Percentiles rank a stretch among this genome's conserved stretches.
Conservation (phyloP, 2,113 vertebrate genomes). For the Pelvicachromis taeniatus region DNA sequence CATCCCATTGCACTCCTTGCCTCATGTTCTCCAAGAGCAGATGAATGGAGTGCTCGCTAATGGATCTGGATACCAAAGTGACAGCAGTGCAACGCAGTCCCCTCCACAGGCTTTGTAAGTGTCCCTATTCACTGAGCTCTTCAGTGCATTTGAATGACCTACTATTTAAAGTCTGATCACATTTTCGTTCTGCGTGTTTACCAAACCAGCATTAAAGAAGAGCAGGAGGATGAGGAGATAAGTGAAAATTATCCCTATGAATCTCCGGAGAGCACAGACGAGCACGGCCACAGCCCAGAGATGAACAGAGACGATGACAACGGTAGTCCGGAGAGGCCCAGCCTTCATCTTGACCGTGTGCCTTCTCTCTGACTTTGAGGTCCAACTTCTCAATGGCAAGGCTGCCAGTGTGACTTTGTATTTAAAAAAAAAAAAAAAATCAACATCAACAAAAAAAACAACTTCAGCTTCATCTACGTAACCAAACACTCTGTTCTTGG, state of each 20-base stretch:
- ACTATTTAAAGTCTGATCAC: not conserved
- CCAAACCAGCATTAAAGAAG: conserved; percentile 86
- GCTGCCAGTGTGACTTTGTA: conserved; percentile 28
- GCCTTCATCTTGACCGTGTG: conserved; percentile 76
- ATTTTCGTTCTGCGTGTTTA: not conserved
- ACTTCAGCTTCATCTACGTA: conserved; percentile 48
- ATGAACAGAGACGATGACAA: conserved; percentile 83
- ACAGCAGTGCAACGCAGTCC: conserved; percentile 92
- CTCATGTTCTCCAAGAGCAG: conserved; percentile 87
- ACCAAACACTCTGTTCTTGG: conserved; percentile 55
- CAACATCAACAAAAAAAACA: not conserved
- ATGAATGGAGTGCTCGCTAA: conserved; percentile 88
- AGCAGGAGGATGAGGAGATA: conserved; percentile 90
- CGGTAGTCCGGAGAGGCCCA: conserved; percentile 82
- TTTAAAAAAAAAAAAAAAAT: not conserved
- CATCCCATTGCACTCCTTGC: conserved; percentile 85
- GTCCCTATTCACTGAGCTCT: not conserved
- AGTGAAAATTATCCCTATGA: conserved; percentile 81
- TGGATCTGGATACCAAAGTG: conserved; percentile 89
- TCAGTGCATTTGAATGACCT: not conserved
- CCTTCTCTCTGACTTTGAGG: conserved; percentile 67
- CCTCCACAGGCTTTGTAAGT: conserved; percentile 90
- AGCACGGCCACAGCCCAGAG: conserved; percentile 84
- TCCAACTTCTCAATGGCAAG: not conserved
- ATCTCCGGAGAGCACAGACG: conserved; percentile 88